phyloP scores from a whole-genome alignment of 2,888 invertebrate species.

The Drosophila anceps region DNA sequence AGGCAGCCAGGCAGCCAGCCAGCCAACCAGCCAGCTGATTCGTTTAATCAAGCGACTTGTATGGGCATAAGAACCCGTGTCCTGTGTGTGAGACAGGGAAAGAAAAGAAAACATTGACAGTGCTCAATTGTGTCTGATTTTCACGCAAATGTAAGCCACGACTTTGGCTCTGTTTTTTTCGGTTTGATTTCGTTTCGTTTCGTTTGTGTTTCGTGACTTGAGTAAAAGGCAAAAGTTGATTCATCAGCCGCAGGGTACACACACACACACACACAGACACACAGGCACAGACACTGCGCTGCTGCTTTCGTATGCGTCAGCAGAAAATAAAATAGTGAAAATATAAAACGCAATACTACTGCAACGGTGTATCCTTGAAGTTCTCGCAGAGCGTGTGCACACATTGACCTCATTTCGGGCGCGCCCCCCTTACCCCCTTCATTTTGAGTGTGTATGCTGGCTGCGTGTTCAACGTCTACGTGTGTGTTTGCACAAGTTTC shows the following conservation, averaged over 20 bases:
- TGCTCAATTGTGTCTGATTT: slow-evolving; percentile 76
- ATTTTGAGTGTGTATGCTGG: slow-evolving; percentile 17
- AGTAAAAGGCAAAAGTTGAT: slow-evolving; percentile 79
- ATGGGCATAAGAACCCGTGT: slow-evolving; percentile 24
- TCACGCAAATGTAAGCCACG: slow-evolving; percentile 75
- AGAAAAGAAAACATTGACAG: slow-evolving; percentile 22
- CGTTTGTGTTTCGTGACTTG: slow-evolving; percentile 80
- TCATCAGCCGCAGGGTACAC: slow-evolving; percentile 78
- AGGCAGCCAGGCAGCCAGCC: not conserved
- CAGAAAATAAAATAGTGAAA: slow-evolving; percentile 76
- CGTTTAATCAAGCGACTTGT: slow-evolving; percentile 63
- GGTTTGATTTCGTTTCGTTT: slow-evolving; percentile 53
- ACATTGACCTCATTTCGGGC: slow-evolving; percentile 76
- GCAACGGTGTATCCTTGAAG: slow-evolving; percentile 69
- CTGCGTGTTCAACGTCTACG: slow-evolving; percentile 27
- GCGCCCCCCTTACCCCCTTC: not conserved
- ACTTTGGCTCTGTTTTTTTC: slow-evolving; percentile 35
- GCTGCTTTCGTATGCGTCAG: slow-evolving; percentile 68
- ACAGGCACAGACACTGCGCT: slow-evolving; percentile 6
- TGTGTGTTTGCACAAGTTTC: slow-evolving; percentile 60
- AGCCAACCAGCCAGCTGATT: slow-evolving; percentile 17
- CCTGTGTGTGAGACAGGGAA: slow-evolving; percentile 5
- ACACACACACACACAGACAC: slow-evolving; percentile 27
- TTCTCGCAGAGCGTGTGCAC: slow-evolving; percentile 41
- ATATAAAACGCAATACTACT: slow-evolving; percentile 67